Percentiles rank a stretch among this genome's conserved stretches.
Conservation (phyloP, 2,797 vertebrate genomes). For the Anas georgica region DNA sequence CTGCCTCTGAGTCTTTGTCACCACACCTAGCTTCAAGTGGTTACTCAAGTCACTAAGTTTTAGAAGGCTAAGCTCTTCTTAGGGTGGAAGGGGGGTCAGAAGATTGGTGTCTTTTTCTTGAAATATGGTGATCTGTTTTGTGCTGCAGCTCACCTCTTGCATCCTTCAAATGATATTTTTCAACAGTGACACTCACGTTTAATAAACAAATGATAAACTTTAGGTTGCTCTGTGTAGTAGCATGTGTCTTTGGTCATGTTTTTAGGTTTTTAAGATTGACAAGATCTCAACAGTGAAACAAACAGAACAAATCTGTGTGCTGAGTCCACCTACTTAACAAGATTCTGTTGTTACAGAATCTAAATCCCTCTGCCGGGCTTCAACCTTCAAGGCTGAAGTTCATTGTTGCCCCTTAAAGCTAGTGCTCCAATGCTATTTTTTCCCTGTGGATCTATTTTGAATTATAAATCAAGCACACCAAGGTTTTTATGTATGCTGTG, state of each 20-base stretch:
- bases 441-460: background rate
- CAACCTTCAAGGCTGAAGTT: background rate
- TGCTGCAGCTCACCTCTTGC: background rate
- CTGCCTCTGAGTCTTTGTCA: background rate
- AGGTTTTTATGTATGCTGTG: background rate
- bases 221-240: background rate
- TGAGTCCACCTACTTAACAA: background rate
- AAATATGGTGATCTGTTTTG: background rate
- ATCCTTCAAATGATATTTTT: background rate
- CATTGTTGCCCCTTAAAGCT: background rate
- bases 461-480: background rate
- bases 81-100: background rate
- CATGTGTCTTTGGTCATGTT: background rate
- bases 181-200: background rate
- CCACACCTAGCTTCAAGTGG: background rate
- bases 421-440: background rate
- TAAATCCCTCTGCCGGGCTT: background rate
- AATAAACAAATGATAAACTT: background rate
- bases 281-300: background rate
- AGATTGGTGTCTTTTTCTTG: background rate
- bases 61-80: background rate
- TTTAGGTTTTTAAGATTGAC: background rate
- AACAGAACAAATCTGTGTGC: background rate
- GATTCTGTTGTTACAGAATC: background rate
- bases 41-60: background rate